A percentile compares a stretch with the other conserved stretches of the same genome.
Conservation (phyloP, 2,888 invertebrate species). For the Nowickia ferox region DNA sequence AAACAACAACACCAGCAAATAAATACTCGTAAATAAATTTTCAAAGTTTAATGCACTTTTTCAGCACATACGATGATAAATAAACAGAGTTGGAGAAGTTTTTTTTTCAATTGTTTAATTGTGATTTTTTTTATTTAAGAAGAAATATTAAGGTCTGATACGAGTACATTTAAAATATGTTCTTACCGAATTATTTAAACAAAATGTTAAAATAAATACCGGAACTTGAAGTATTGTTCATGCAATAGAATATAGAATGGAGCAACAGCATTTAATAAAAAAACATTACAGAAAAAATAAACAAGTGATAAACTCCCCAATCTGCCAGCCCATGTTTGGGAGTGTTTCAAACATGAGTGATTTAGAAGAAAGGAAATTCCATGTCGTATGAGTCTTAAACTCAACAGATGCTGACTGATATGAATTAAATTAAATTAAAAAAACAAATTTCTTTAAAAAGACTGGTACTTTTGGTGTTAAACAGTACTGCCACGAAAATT, state of each 20-base stretch:
- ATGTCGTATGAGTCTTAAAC: no score
- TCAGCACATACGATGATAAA: background rate
- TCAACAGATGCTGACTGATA: no score
- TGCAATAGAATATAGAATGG: background rate
- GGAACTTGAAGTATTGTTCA: conserved; percentile 10
- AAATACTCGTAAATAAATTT: conserved; percentile 8
- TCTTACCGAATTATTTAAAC: background rate
- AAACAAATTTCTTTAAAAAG: no score
- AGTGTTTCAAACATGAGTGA: no score
- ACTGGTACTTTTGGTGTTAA: no score
- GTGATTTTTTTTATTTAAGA: background rate
- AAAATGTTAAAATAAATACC: background rate
- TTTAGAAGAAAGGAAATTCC: no score
- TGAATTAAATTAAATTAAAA: no score
- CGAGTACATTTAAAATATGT: background rate
- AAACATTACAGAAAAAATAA: no score
- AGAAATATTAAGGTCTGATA: background rate
- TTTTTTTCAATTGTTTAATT: background rate
- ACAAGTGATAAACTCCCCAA: no score
- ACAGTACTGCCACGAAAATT: background rate
- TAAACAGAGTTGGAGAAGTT: background rate
- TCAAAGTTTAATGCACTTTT: conserved; percentile 61
- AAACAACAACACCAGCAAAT: no score
- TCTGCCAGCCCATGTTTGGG: no score
- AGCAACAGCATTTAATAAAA: background rate